These are phyloP conservation scores for Carettochelys insculpta DNA, from an alignment of 2,113 vertebrate genomes.

Conservation along the genomic window DNA sequence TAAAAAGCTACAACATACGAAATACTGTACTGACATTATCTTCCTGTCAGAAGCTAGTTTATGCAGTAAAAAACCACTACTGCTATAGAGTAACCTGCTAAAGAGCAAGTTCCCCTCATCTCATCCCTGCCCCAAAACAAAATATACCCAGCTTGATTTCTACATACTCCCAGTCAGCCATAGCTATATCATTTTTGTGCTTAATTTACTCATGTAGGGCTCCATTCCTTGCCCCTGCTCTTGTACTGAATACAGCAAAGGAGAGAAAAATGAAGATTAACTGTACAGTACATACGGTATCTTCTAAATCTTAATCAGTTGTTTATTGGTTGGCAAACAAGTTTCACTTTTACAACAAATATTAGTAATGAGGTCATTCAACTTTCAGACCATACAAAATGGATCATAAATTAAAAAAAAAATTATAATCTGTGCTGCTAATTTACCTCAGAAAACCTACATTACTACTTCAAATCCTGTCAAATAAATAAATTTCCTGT, in stretches of 20 bases:
- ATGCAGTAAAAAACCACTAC: constrained; percentile 52
- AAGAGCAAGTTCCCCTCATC: background rate
- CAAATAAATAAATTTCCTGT: constrained; percentile 88
- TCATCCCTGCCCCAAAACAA: constrained; percentile 15
- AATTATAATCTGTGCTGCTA: constrained; percentile 83
- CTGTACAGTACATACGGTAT: constrained; percentile 78
- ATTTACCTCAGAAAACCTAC: constrained; percentile 83
- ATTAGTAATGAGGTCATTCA: constrained; percentile 94
- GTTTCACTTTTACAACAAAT: constrained; percentile 98
- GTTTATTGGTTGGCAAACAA: constrained; percentile 98
- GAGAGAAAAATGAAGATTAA: constrained; percentile 65
- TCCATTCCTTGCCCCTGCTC: constrained; percentile 59
- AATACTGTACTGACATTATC: constrained; percentile 42
- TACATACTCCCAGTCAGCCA: constrained; percentile 21
- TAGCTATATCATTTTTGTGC: constrained; percentile 61
- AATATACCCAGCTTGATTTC: constrained; percentile 5
- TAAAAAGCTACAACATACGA: constrained; percentile 39
- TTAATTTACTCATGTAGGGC: constrained; percentile 57
- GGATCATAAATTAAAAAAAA: constrained; percentile 91
- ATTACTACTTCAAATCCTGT: constrained; percentile 79
- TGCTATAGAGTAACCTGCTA: constrained; percentile 43
- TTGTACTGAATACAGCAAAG: constrained; percentile 44
- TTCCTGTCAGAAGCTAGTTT: background rate
- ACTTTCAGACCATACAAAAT: constrained; percentile 90
- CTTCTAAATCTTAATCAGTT: constrained; percentile 89